Conservation (phyloP, 2,888 invertebrate genomes). For the Atrina japonica region DNA sequence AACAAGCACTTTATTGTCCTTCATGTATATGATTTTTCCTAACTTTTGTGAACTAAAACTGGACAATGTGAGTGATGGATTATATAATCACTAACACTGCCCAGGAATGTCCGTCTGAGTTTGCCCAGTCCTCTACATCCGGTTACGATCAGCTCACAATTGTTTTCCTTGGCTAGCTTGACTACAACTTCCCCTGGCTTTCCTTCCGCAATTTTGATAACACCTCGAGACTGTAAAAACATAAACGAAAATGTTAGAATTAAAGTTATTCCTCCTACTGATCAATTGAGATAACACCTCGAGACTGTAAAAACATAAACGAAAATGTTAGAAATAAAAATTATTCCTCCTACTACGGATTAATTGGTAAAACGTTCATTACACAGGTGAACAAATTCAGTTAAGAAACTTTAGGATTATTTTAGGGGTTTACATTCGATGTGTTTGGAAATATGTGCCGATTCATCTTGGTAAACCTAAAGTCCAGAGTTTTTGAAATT, state of each 20-base stretch:
- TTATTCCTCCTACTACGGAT: no score
- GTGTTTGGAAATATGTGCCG: no score
- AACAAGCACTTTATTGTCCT: no score
- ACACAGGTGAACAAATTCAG: no score
- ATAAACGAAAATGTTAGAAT: no score
- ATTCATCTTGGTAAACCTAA: no score
- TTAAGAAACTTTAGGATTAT: no score
- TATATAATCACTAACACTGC: constrained; percentile 59
- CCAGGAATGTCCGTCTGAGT: constrained; percentile 55
- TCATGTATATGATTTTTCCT: background rate
- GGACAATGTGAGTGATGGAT: constrained; percentile 57
- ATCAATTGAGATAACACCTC: constrained; percentile 1
- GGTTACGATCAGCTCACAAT: constrained; percentile 48
- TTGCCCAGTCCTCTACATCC: constrained; percentile 57
- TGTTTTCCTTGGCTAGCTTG: constrained; percentile 47
- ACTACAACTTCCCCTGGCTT: constrained; percentile 36
- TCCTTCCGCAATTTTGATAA: constrained; percentile 5
- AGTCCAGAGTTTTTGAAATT: no score
- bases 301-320: constrained; percentile 8
- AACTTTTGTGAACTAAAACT: constrained; percentile 47
- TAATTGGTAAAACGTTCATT: background rate
- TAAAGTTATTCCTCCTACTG: no score
- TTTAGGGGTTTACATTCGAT: no score
- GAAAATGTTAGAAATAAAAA: no score
- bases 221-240: constrained; percentile 12